Evolutionary conservation across 2,888 invertebrate genomes (phyloP).

Genomic region (Drosophila anomelani): DNA sequence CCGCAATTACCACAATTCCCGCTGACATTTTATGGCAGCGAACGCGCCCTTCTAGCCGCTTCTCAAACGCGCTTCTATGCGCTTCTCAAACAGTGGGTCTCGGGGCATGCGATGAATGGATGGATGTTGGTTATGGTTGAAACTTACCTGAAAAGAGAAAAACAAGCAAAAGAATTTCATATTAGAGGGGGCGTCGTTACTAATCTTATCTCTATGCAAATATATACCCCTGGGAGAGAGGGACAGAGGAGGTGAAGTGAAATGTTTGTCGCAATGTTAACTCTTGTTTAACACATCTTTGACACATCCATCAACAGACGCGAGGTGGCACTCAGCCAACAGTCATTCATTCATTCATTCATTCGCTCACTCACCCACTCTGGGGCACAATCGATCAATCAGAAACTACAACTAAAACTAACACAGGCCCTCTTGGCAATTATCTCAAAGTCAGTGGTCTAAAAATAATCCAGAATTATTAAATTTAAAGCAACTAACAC

Average conservation of each 20-base stretch:
- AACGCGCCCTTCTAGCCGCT: constrained; percentile 8
- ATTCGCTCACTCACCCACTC: constrained; percentile 48
- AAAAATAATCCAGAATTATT: constrained; percentile 52
- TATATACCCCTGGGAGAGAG: not conserved
- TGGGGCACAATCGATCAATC: constrained; percentile 63
- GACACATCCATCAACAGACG: constrained; percentile 50
- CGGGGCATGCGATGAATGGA: constrained; percentile 10
- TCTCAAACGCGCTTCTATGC: constrained; percentile 4
- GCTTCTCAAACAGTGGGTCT: constrained; percentile 1
- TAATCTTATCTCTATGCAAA: constrained; percentile 31
- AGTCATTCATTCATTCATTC: constrained; percentile 2
- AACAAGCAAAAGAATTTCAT: not conserved
- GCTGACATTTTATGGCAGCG: constrained; percentile 22
- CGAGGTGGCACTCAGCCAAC: constrained; percentile 7
- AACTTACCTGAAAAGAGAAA: constrained; percentile 63
- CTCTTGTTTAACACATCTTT: constrained; percentile 48
- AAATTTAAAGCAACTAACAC: constrained; percentile 56
- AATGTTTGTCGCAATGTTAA: constrained; percentile 35
- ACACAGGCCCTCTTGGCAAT: constrained; percentile 44
- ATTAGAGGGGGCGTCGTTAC: constrained; percentile 1
- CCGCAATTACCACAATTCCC: constrained; percentile 2
- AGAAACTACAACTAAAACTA: constrained; percentile 30
- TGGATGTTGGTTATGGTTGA: not conserved
- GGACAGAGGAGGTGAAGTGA: not conserved
- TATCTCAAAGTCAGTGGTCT: constrained; percentile 44